phyloP scores from a whole-genome alignment of 2,113 vertebrate genomes.

The Heterochromis multidens region DNA sequence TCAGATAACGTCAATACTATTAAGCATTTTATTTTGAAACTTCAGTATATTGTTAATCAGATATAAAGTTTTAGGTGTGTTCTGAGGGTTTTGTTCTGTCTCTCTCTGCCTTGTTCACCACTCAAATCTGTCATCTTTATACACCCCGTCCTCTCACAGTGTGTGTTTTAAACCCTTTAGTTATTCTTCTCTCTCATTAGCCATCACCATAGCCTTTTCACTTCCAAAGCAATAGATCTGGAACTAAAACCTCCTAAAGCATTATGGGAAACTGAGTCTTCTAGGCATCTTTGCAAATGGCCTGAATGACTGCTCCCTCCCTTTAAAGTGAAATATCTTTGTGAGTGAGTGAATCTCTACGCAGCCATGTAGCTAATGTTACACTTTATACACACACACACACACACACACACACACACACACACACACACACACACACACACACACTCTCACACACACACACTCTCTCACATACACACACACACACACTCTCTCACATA shows the following conservation, averaged over 20 bases:
- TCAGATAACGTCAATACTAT: constrained; percentile 57
- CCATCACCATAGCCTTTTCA: constrained; percentile 30
- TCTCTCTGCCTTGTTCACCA: constrained; percentile 11
- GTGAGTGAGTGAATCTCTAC: constrained; percentile 14
- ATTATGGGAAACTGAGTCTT: constrained; percentile 40
- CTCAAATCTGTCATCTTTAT: constrained; percentile 51
- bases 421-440: too few species aligned
- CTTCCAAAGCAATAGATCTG: constrained; percentile 69
- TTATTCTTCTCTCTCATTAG: not conserved
- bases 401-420: not conserved
- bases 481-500: too few species aligned
- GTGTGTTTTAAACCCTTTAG: constrained; percentile 11
- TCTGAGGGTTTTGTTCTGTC: constrained; percentile 52
- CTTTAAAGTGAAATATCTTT: constrained; percentile 57
- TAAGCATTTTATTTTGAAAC: constrained; percentile 63
- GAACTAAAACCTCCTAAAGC: constrained; percentile 38
- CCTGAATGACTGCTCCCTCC: constrained; percentile 33
- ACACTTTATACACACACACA: not conserved
- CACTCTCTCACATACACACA: too few species aligned
- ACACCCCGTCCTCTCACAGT: not conserved
- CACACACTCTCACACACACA: too few species aligned
- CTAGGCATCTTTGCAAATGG: not conserved
- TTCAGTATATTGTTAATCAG: constrained; percentile 57
- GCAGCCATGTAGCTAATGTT: constrained; percentile 50
- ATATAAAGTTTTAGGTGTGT: constrained; percentile 53